These are phyloP conservation scores for Drosophila jambulina DNA, from an alignment of 1,140 invertebrate genomes.

Conservation along the genomic window DNA sequence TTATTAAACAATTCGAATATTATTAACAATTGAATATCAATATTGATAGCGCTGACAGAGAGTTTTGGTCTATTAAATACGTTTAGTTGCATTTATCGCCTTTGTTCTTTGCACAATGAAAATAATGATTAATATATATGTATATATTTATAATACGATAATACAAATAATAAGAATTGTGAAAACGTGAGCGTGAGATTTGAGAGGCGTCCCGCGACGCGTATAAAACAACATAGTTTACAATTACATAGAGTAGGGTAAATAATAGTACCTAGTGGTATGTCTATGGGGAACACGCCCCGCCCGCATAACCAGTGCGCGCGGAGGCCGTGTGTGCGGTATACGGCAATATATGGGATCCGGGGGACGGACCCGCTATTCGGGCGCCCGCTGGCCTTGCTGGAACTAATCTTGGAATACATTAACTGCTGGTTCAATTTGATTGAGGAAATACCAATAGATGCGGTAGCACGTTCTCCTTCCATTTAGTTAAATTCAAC, in stretches of 20 bases:
- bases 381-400: slow-evolving; percentile 34
- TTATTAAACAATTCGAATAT: slow-evolving; percentile 84
- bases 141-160: slow-evolving; percentile 66
- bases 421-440: slow-evolving; percentile 75
- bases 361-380: slow-evolving; percentile 15
- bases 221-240: slow-evolving; percentile 71
- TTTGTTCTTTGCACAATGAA: slow-evolving; percentile 62
- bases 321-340: slow-evolving; percentile 32
- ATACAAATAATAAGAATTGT: slow-evolving; percentile 69
- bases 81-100: slow-evolving; percentile 47
- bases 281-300: slow-evolving; percentile 53
- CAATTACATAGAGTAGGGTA: slow-evolving; percentile 57
- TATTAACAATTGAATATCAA: slow-evolving; percentile 82
- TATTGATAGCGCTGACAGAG: slow-evolving; percentile 74
- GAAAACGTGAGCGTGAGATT: slow-evolving; percentile 71
- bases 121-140: slow-evolving; percentile 52
- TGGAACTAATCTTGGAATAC: slow-evolving; percentile 79
- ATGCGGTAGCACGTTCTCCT: slow-evolving; percentile 46
- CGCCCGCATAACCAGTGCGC: slow-evolving; percentile 38
- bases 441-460: slow-evolving; percentile 75
- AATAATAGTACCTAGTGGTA: slow-evolving; percentile 73
- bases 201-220: slow-evolving; percentile 58
- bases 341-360: slow-evolving; percentile 33
- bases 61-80: slow-evolving; percentile 76
- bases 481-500: slow-evolving; percentile 60